Evolutionary conservation across 2,113 vertebrate species (phyloP).

Genomic region (Chlorodrepanis virens): DNA sequence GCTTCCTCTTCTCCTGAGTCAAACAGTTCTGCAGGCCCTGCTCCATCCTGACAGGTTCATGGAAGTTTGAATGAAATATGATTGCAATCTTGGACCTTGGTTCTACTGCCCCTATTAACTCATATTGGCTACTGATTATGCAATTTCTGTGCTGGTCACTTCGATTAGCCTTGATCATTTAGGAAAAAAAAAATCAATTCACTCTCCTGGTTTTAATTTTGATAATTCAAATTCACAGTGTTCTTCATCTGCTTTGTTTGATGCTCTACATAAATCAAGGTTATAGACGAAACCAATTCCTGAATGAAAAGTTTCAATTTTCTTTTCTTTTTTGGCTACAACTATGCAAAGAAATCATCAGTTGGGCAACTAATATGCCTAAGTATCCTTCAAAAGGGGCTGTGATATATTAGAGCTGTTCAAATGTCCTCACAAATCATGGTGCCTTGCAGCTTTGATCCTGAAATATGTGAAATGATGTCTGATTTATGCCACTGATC

Average conservation of each 20-base stretch:
- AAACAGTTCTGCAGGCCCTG: neutral
- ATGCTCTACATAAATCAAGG: conserved; percentile 64
- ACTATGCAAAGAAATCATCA: conserved; percentile 70
- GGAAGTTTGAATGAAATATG: conserved; percentile 26
- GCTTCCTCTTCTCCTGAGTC: neutral
- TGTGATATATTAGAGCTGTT: conserved; percentile 75
- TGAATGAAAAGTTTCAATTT: conserved; percentile 66
- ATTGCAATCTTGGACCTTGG: neutral
- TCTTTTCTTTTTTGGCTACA: conserved; percentile 66
- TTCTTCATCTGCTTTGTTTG: conserved; percentile 62
- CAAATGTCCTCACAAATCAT: conserved; percentile 76
- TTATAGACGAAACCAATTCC: conserved; percentile 51
- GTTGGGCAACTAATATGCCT: conserved; percentile 78
- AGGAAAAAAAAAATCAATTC: conserved; percentile 42
- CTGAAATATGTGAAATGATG: conserved; percentile 77
- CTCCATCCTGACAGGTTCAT: neutral
- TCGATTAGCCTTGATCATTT: conserved; percentile 49
- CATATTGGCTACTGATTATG: conserved; percentile 10
- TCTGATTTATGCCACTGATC: conserved; percentile 77
- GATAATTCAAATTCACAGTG: conserved; percentile 45
- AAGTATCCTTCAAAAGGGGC: conserved; percentile 73
- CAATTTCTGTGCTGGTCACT: conserved; percentile 39
- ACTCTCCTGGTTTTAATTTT: conserved; percentile 62
- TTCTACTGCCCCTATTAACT: conserved; percentile 24
- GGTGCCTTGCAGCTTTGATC: conserved; percentile 75